phyloP scores from a whole-genome alignment of 2,888 invertebrate genomes.

The Deilephila porcellus region DNA sequence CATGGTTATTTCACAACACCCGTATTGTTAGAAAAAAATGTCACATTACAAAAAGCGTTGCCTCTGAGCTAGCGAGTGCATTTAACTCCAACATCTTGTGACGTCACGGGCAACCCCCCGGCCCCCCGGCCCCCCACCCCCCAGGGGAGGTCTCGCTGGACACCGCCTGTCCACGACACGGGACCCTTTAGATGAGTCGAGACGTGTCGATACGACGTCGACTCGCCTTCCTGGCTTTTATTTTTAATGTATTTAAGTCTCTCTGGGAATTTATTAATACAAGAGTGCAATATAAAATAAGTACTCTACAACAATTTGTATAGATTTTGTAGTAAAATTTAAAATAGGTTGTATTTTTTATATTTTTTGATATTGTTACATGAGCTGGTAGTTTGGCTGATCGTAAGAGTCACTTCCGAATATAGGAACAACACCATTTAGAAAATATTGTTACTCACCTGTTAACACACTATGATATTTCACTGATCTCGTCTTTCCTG shows the following conservation, averaged over 20 bases:
- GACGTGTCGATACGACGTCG: conserved; percentile 6
- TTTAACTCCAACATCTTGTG: conserved; percentile 42
- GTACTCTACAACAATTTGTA: too few relatives aligned
- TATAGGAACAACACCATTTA: too few relatives aligned
- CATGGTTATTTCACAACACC: neutral
- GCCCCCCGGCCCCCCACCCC: conserved; percentile 20
- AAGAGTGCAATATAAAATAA: too few relatives aligned
- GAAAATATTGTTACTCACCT: too few relatives aligned
- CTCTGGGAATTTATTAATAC: too few relatives aligned
- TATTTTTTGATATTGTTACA: too few relatives aligned
- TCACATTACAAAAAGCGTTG: conserved; percentile 25
- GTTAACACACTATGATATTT: too few relatives aligned
- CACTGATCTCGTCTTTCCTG: too few relatives aligned
- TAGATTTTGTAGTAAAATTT: too few relatives aligned
- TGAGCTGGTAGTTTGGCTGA: too few relatives aligned
- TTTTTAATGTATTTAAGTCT: neutral
- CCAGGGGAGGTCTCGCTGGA: conserved; percentile 35
- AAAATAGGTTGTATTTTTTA: too few relatives aligned
- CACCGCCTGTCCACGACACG: conserved; percentile 32
- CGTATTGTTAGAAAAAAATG: conserved; percentile 10
- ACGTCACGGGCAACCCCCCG: conserved; percentile 41
- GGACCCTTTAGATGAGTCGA: conserved; percentile 31
- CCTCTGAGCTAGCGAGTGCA: conserved; percentile 34
- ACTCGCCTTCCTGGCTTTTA: neutral
- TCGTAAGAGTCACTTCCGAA: too few relatives aligned